Evolutionary conservation across 2,797 vertebrate genomes (phyloP).

Genomic region (Monodelphis domestica): DNA sequence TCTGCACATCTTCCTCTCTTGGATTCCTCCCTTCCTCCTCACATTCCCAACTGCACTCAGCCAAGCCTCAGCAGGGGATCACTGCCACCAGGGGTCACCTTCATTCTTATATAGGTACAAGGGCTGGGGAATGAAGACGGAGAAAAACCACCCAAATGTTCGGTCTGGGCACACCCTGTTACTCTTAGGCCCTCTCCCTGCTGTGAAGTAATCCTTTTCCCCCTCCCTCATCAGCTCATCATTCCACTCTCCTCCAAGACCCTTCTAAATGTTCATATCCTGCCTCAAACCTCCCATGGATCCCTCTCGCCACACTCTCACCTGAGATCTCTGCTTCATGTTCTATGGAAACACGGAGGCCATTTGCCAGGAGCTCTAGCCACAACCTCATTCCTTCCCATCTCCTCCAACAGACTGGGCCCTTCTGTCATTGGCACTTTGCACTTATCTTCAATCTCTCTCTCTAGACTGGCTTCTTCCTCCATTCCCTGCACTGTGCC

Average conservation of each 20-base stretch:
- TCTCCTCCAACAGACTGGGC: background rate
- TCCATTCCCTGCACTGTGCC: background rate
- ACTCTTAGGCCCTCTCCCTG: background rate
- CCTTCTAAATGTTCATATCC: background rate
- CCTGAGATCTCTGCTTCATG: background rate
- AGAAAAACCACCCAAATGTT: background rate
- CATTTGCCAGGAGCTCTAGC: background rate
- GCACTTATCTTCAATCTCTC: background rate
- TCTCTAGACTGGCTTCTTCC: background rate
- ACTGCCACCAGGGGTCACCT: too few relatives aligned
- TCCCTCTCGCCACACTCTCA: background rate
- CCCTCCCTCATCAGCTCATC: background rate
- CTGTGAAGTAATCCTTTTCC: background rate
- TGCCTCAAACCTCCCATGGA: too few relatives aligned
- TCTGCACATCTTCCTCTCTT: background rate
- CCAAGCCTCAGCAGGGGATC: background rate
- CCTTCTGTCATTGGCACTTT: background rate
- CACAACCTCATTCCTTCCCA: background rate
- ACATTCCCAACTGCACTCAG: background rate
- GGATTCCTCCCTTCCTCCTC: background rate
- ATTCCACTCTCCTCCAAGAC: background rate
- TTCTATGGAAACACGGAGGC: background rate
- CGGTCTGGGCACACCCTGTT: too few relatives aligned
- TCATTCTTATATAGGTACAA: too few relatives aligned
- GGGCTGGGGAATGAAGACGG: background rate